phyloP scores from a whole-genome alignment of 2,113 vertebrate genomes.

The Regulus satrapa region DNA sequence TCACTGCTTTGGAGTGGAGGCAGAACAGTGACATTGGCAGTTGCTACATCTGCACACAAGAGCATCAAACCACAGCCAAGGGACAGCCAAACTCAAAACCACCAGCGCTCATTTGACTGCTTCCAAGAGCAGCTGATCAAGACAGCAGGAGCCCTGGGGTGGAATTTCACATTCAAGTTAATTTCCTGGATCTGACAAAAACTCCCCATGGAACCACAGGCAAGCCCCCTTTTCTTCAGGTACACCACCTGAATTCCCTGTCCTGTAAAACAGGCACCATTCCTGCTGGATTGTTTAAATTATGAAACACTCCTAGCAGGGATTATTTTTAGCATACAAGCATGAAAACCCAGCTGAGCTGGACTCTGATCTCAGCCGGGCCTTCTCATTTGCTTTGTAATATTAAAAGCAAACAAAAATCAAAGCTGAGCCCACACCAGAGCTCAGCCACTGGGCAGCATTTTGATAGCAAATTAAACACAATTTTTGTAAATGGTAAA shows the following conservation, averaged over 20 bases:
- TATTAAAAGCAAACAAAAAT: constrained; percentile 15
- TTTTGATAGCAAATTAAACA: not conserved
- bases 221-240: not conserved
- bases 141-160: not conserved
- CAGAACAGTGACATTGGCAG: not conserved
- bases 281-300: not conserved
- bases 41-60: not conserved
- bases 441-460: not conserved
- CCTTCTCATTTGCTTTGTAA: not conserved
- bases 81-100: not conserved
- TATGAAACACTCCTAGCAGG: not conserved
- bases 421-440: not conserved
- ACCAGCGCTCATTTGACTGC: not conserved
- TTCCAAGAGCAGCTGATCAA: not conserved
- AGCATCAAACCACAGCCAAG: not conserved
- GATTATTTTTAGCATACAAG: not conserved
- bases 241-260: not conserved
- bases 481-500: not conserved
- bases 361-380: constrained; percentile 16
- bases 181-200: not conserved
- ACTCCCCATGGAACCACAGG: not conserved
- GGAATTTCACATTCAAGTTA: not conserved
- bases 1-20: not conserved
- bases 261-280: not conserved
- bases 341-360: not conserved